A percentile compares a stretch with the other conserved stretches of the same genome.
Evolutionary conservation across 2,888 invertebrate genomes (phyloP).

Genomic region (Eremobia ochroleuca): DNA sequence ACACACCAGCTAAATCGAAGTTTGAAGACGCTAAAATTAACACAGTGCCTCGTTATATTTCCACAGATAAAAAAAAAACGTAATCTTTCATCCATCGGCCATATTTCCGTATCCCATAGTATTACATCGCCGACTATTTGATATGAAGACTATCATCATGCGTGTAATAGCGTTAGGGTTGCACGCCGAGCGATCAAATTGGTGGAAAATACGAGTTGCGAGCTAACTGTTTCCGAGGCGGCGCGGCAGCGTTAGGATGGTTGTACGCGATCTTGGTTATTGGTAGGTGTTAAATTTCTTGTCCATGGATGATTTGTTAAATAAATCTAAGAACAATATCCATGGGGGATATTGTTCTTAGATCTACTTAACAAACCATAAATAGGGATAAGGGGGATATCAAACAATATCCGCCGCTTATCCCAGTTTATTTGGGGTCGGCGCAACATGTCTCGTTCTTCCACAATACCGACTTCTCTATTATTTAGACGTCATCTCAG

Average conservation of each 20-base stretch:
- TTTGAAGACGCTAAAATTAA: not conserved
- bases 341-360: too few relatives aligned
- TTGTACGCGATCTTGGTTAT: not conserved
- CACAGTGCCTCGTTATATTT: not conserved
- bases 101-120: conserved; percentile 41
- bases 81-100: conserved; percentile 26
- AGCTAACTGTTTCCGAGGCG: conserved; percentile 64
- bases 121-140: conserved; percentile 43
- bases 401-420: too few relatives aligned
- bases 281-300: not conserved
- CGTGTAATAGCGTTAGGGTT: conserved; percentile 52
- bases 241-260: not conserved
- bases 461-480: not conserved
- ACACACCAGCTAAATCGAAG: not conserved
- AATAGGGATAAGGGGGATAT: too few relatives aligned
- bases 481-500: not conserved
- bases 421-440: too few relatives aligned
- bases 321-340: too few relatives aligned
- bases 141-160: conserved; percentile 61
- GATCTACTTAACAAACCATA: too few relatives aligned
- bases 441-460: too few relatives aligned
- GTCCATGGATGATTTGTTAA: not conserved
- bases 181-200: conserved; percentile 67
- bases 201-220: conserved; percentile 68
- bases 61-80: not conserved